These are phyloP conservation scores for Callorhinus ursinus DNA, from an alignment of 2,113 vertebrate species.

Conservation along the genomic window DNA sequence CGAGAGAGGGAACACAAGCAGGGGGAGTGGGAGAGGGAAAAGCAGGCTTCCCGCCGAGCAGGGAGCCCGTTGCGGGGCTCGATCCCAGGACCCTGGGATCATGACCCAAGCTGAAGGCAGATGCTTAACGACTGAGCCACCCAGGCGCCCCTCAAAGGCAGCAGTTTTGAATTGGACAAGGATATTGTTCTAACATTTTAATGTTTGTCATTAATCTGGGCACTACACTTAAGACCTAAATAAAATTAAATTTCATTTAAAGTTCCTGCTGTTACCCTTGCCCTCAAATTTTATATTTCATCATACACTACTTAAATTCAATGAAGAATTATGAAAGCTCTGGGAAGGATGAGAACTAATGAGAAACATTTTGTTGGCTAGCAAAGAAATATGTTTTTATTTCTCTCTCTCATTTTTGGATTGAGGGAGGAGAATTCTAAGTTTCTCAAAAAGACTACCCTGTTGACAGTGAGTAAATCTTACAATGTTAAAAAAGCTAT, in stretches of 20 bases:
- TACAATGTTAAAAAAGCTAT: neutral
- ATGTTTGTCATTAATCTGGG: neutral
- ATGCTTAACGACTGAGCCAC: too few species aligned
- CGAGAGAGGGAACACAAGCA: too few species aligned
- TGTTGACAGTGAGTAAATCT: neutral
- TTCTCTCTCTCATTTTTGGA: neutral
- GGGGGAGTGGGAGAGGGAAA: too few species aligned
- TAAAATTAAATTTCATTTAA: slow-evolving; percentile 27
- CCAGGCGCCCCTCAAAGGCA: neutral
- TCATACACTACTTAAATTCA: neutral
- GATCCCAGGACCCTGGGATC: too few species aligned
- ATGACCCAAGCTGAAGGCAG: too few species aligned
- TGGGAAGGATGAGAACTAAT: neutral
- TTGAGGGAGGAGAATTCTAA: slow-evolving; percentile 15
- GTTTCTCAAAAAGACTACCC: neutral
- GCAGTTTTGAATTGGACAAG: neutral
- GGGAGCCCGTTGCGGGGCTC: too few species aligned
- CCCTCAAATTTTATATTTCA: slow-evolving; percentile 30
- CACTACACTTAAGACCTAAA: neutral
- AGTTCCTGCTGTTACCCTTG: neutral
- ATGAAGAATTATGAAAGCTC: slow-evolving; percentile 19
- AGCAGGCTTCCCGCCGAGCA: too few species aligned
- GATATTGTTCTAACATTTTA: neutral
- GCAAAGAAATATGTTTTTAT: neutral
- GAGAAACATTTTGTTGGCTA: neutral